A percentile compares a stretch with the other conserved stretches of the same genome.
Evolutionary conservation across 2,113 vertebrate genomes (phyloP).

Genomic region (Carlito syrichta): DNA sequence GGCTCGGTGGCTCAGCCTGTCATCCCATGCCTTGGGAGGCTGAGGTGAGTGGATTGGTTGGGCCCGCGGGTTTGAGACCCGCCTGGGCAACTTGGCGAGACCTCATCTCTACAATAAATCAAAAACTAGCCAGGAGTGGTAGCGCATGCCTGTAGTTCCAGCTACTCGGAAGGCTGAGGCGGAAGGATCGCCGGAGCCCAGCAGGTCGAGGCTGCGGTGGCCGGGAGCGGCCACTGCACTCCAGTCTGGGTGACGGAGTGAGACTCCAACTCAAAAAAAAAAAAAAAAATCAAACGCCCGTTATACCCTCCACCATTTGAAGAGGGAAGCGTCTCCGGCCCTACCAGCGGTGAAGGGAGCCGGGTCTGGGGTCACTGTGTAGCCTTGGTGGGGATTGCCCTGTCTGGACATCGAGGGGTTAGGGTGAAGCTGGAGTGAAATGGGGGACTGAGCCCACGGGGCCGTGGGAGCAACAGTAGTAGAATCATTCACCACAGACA

Average conservation of each 20-base stretch:
- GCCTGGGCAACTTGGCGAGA: background rate
- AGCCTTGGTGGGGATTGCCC: background rate
- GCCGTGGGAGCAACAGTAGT: background rate
- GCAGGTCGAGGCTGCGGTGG: background rate
- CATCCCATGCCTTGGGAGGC: background rate
- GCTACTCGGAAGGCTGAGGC: background rate
- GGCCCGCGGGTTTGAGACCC: background rate
- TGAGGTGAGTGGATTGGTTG: background rate
- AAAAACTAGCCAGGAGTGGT: background rate
- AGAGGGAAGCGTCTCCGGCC: rapidly evolving
- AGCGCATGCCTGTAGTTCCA: background rate
- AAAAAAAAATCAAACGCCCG: background rate
- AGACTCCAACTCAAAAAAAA: background rate
- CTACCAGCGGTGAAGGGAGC: background rate
- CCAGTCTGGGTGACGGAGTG: background rate
- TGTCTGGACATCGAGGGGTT: no score
- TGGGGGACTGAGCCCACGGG: background rate
- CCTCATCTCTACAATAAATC: background rate
- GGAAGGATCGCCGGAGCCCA: background rate
- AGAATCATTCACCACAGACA: background rate
- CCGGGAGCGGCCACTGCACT: background rate
- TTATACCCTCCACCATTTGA: no score
- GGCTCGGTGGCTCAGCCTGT: background rate
- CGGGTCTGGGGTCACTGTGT: rapidly evolving
- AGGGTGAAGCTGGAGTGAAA: background rate